Conservation (phyloP, 2,113 vertebrate species). For the Equus quagga region DNA sequence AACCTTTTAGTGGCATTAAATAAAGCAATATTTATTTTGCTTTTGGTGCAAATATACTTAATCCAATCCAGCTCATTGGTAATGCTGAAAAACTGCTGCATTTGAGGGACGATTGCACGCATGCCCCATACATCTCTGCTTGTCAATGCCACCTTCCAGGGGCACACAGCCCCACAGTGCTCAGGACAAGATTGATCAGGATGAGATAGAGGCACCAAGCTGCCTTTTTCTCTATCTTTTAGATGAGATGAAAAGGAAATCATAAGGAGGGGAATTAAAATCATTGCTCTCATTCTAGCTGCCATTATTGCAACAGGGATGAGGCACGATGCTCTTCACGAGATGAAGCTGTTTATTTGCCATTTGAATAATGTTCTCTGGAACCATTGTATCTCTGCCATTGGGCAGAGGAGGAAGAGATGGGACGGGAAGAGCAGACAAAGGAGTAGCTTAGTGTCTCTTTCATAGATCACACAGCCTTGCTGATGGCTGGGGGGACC, state of each 20-base stretch:
- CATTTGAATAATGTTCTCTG: slow-evolving; percentile 51
- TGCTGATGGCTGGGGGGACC: not conserved
- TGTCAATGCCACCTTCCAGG: slow-evolving; percentile 72
- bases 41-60: slow-evolving; percentile 85
- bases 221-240: slow-evolving; percentile 78
- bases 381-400: not conserved
- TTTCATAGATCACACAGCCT: not conserved
- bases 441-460: not conserved
- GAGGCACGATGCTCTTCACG: not conserved
- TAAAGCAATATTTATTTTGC: slow-evolving; percentile 88
- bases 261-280: slow-evolving; percentile 82
- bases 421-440: not conserved
- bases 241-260: slow-evolving; percentile 77
- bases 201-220: not conserved
- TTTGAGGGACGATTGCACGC: slow-evolving; percentile 78
- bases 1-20: slow-evolving; percentile 87
- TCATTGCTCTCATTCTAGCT: slow-evolving; percentile 78
- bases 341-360: slow-evolving; percentile 60
- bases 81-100: slow-evolving; percentile 80
- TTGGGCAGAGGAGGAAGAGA: not conserved
- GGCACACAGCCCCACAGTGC: not conserved
- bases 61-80: slow-evolving; percentile 85
- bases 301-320: slow-evolving; percentile 26
- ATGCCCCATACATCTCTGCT: slow-evolving; percentile 80
- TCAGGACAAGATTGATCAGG: slow-evolving; percentile 52